A percentile compares a stretch with the other conserved stretches of the same genome.
These are phyloP conservation scores for Procambarus virginalis DNA, from an alignment of 1,140 invertebrate species.

Conservation along the genomic window DNA sequence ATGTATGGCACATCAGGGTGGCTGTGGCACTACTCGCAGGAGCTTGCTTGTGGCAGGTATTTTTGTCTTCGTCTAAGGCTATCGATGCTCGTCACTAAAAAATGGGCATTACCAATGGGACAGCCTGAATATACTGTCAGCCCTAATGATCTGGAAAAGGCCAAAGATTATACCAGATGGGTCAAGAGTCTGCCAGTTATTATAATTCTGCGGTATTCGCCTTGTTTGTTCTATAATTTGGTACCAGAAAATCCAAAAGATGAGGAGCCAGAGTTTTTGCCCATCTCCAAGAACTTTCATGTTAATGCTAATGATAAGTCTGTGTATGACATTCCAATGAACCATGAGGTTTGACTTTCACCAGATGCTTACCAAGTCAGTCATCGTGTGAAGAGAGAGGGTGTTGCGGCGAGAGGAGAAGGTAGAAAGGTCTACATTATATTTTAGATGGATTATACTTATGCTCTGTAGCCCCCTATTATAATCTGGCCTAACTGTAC, in stretches of 20 bases:
- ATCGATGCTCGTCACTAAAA: not conserved
- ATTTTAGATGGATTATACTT: too few relatives aligned
- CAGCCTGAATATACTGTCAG: not conserved
- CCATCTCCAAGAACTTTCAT: not conserved
- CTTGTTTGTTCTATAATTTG: conserved; percentile 27
- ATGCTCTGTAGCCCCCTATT: too few relatives aligned
- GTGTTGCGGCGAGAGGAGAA: conserved; percentile 79
- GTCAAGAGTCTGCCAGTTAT: conserved; percentile 4
- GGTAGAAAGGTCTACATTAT: conserved; percentile 53
- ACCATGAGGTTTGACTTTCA: conserved; percentile 83
- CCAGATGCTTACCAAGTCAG: conserved; percentile 79
- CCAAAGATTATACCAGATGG: conserved; percentile 19
- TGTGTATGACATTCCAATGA: conserved; percentile 34
- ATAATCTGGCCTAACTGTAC: too few relatives aligned
- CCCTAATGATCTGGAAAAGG: not conserved
- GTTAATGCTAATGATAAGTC: not conserved
- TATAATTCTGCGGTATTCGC: conserved; percentile 17
- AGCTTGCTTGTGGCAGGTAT: not conserved
- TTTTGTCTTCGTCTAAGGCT: not conserved
- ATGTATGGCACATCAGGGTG: not conserved
- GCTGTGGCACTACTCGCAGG: not conserved
- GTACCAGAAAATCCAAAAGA: not conserved
- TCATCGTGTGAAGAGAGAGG: conserved; percentile 81
- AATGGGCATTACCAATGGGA: not conserved
- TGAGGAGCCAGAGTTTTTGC: not conserved